These are phyloP conservation scores for Lithophane ornitopus DNA, from an alignment of 2,888 invertebrate species.

Conservation along the genomic window DNA sequence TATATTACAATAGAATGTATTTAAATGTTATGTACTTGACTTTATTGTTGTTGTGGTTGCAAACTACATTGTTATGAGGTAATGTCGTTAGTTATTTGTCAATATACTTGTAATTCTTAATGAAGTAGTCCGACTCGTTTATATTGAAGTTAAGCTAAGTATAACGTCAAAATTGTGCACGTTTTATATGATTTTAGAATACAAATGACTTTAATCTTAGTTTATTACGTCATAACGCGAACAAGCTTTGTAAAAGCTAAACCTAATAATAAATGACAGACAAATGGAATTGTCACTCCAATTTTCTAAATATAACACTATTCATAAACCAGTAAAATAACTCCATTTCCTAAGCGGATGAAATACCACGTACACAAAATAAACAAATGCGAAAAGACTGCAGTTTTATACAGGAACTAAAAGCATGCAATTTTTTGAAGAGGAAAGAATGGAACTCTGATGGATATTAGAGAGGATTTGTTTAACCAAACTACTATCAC, in stretches of 20 bases:
- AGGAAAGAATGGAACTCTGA: background rate
- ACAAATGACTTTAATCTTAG: conserved; percentile 24
- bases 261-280: conserved; percentile 33
- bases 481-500: background rate
- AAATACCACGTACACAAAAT: conserved; percentile 19
- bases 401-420: conserved; percentile 16
- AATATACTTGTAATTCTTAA: conserved; percentile 43
- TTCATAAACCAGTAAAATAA: conserved; percentile 23
- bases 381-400: conserved; percentile 20
- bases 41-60: conserved; percentile 30
- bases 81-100: conserved; percentile 42
- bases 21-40: conserved; percentile 41
- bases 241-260: conserved; percentile 17
- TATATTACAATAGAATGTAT: conserved; percentile 45
- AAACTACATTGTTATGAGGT: conserved; percentile 39
- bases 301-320: conserved; percentile 33
- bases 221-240: conserved; percentile 5
- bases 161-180: conserved; percentile 28
- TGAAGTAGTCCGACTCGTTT: conserved; percentile 49
- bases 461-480: background rate
- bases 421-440: conserved; percentile 9
- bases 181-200: conserved; percentile 17
- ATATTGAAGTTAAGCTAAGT: background rate
- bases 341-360: conserved; percentile 30
- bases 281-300: conserved; percentile 32